Evolutionary conservation across 2,888 invertebrate genomes (phyloP).

Genomic region (Drosophila rellima): DNA sequence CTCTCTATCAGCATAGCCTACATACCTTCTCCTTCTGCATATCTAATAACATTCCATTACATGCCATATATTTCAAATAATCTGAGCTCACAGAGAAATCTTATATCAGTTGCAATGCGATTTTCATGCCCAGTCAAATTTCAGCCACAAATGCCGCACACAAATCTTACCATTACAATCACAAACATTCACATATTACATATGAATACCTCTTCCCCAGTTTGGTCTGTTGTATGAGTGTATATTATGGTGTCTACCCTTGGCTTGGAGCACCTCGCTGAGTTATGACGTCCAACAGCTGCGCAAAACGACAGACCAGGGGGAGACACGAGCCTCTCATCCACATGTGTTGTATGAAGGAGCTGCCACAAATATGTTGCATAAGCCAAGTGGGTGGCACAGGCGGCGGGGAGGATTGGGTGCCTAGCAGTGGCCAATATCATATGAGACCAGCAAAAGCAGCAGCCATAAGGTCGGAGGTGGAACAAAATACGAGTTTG

Average conservation of each 20-base stretch:
- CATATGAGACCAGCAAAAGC: conserved; percentile 37
- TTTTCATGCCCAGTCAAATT: conserved; percentile 58
- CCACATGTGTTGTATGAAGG: conserved; percentile 22
- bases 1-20: neutral
- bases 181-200: neutral
- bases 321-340: conserved; percentile 24
- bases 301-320: conserved; percentile 60
- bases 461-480: conserved; percentile 24
- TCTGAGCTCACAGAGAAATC: conserved; percentile 20
- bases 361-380: conserved; percentile 56
- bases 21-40: conserved; percentile 1
- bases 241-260: conserved; percentile 19
- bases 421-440: conserved; percentile 32
- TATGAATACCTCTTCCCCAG: neutral
- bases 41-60: conserved; percentile 6
- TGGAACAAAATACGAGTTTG: conserved; percentile 44
- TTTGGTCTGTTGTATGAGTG: neutral
- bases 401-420: neutral
- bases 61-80: conserved; percentile 18
- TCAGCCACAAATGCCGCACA: conserved; percentile 62
- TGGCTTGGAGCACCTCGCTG: conserved; percentile 57
- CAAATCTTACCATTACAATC: conserved; percentile 49
- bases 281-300: conserved; percentile 79
- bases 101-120: conserved; percentile 40
- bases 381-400: conserved; percentile 41